Conservation (phyloP, 2,113 vertebrate genomes). For the Microcebus griseorufus region DNA sequence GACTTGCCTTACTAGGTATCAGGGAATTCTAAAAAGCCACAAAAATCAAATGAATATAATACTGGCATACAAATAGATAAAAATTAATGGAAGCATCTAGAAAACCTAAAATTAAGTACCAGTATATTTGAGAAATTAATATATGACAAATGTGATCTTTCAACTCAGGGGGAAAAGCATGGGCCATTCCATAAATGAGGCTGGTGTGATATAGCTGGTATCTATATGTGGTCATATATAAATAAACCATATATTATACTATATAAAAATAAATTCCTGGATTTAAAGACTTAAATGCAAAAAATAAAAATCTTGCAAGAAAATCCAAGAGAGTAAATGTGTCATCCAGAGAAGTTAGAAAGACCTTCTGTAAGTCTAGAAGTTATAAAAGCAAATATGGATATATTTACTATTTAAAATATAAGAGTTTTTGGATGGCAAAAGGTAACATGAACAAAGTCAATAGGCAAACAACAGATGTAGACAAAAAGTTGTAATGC, state of each 20-base stretch:
- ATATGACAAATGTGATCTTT: neutral
- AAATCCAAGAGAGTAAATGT: conserved; percentile 26
- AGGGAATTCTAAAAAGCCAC: neutral
- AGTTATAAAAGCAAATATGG: conserved; percentile 19
- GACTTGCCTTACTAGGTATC: neutral
- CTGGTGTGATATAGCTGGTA: neutral
- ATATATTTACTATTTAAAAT: conserved; percentile 20
- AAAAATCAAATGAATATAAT: neutral
- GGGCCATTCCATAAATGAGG: neutral
- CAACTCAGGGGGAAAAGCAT: neutral
- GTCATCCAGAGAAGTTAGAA: neutral
- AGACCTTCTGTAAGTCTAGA: neutral
- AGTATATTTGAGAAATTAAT: conserved; percentile 19
- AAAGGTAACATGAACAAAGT: conserved; percentile 50
- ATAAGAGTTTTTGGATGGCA: neutral
- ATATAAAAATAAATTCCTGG: conserved; percentile 39
- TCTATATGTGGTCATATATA: conserved; percentile 14
- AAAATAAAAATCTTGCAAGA: conserved; percentile 45
- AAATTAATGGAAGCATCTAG: neutral
- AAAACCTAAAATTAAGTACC: conserved; percentile 33
- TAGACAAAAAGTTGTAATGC: neutral
- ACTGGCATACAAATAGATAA: conserved; percentile 1
- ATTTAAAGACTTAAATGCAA: conserved; percentile 18
- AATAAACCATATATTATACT: neutral
- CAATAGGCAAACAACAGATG: conserved; percentile 8